Conservation (phyloP, 2,797 vertebrate genomes). For the Tachyglossus aculeatus region DNA sequence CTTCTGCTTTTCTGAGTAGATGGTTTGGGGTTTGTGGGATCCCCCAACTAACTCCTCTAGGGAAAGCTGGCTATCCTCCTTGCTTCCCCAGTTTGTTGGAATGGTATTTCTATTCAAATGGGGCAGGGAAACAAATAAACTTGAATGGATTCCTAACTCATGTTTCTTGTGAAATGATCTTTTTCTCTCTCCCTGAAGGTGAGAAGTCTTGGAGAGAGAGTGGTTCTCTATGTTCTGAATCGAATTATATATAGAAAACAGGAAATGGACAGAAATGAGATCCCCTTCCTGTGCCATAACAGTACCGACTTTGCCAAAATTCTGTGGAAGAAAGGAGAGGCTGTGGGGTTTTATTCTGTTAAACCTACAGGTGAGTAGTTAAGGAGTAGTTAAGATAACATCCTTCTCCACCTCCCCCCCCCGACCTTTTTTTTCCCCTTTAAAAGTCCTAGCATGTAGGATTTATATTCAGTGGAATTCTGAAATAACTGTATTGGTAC, state of each 20-base stretch:
- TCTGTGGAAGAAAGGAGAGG: slow-evolving; percentile 87
- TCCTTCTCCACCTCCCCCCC: too few species aligned
- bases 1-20: too few species aligned
- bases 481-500: too few species aligned
- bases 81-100: too few species aligned
- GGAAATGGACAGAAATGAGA: slow-evolving; percentile 81
- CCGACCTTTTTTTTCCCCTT: slow-evolving; percentile 13
- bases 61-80: too few species aligned
- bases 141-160: slow-evolving; percentile 25
- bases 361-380: slow-evolving; percentile 82
- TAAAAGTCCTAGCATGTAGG: neutral
- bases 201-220: slow-evolving; percentile 82
- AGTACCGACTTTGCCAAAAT: slow-evolving; percentile 85
- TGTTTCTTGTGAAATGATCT: slow-evolving; percentile 37
- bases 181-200: slow-evolving; percentile 74
- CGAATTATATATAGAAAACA: slow-evolving; percentile 86
- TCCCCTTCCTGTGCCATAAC: slow-evolving; percentile 86
- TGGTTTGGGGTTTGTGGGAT: too few species aligned
- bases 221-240: slow-evolving; percentile 90
- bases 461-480: too few species aligned
- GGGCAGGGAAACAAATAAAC: too few species aligned
- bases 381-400: slow-evolving; percentile 53
- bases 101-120: too few species aligned
- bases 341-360: slow-evolving; percentile 91
- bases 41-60: too few species aligned